These are phyloP conservation scores for Tetrax tetrax DNA, from an alignment of 2,113 vertebrate species.

Conservation along the genomic window DNA sequence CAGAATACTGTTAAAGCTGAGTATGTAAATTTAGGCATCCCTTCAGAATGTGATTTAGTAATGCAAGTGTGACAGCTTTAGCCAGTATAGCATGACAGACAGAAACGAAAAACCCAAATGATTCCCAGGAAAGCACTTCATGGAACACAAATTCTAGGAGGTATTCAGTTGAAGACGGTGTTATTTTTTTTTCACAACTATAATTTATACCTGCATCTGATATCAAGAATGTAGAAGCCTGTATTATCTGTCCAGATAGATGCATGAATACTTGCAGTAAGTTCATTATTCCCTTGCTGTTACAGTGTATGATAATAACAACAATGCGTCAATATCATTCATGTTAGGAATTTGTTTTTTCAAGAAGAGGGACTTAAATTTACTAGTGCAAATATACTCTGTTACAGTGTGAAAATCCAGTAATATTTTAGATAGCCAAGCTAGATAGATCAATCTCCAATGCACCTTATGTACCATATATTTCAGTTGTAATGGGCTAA, in stretches of 20 bases:
- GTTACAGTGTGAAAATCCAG: neutral
- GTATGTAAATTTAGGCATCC: neutral
- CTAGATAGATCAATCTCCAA: neutral
- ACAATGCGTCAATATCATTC: accelerated
- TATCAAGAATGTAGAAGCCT: neutral
- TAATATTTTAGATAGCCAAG: neutral
- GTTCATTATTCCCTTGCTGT: neutral
- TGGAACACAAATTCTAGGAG: neutral
- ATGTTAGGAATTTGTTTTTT: neutral
- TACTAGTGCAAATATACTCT: neutral
- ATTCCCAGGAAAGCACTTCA: neutral
- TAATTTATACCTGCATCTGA: neutral
- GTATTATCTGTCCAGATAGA: neutral
- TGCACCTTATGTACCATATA: neutral
- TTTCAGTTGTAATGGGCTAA: neutral
- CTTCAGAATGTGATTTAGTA: neutral
- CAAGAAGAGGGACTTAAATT: neutral
- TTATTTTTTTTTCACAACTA: neutral
- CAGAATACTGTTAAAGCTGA: neutral
- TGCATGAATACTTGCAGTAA: neutral
- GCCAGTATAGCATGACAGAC: neutral
- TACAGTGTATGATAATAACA: neutral
- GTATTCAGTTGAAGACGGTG: neutral
- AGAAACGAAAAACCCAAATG: neutral
- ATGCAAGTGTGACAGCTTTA: neutral